phyloP scores from a whole-genome alignment of 2,888 invertebrate species.

The Philonicus albiceps region DNA sequence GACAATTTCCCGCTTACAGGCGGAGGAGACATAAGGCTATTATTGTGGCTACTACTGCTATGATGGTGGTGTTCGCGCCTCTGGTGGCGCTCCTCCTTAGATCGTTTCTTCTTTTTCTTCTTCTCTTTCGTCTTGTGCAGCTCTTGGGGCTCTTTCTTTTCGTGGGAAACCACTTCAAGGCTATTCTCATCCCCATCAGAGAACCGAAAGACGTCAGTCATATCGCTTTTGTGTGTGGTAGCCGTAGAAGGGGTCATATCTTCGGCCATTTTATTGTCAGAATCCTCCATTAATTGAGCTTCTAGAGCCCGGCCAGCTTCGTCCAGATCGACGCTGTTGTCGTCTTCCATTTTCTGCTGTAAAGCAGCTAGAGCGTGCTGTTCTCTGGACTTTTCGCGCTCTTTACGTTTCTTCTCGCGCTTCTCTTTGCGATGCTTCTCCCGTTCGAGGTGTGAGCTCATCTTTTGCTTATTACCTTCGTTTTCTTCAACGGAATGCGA shows the following conservation, averaged over 20 bases:
- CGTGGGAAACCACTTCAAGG: slow-evolving; percentile 60
- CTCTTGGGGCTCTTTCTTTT: slow-evolving; percentile 61
- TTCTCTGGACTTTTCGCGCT: slow-evolving; percentile 66
- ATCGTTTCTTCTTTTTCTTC: slow-evolving; percentile 86
- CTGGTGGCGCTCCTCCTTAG: slow-evolving; percentile 77
- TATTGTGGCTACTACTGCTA: slow-evolving; percentile 49
- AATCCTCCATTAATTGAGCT: slow-evolving; percentile 78
- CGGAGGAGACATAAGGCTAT: slow-evolving; percentile 55
- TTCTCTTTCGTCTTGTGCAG: slow-evolving; percentile 75
- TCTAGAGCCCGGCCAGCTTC: slow-evolving; percentile 84
- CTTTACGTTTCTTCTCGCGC: slow-evolving; percentile 71
- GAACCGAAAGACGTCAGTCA: slow-evolving; percentile 69
- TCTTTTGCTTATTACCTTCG: slow-evolving; percentile 56
- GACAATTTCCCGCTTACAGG: slow-evolving; percentile 55
- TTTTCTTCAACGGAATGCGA: slow-evolving; percentile 57
- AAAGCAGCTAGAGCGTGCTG: slow-evolving; percentile 54
- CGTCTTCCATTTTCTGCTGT: slow-evolving; percentile 64
- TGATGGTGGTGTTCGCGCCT: slow-evolving; percentile 75
- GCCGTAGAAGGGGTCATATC: slow-evolving; percentile 60
- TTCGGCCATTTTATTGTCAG: slow-evolving; percentile 64
- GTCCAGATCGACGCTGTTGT: slow-evolving; percentile 81
- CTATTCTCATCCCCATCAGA: slow-evolving; percentile 68
- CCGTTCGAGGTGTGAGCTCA: slow-evolving; percentile 55
- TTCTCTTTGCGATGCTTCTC: slow-evolving; percentile 65
- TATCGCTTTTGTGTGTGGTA: slow-evolving; percentile 60